These are phyloP conservation scores for Ficedula albicollis DNA, from an alignment of 2,797 vertebrate species.

Conservation along the genomic window DNA sequence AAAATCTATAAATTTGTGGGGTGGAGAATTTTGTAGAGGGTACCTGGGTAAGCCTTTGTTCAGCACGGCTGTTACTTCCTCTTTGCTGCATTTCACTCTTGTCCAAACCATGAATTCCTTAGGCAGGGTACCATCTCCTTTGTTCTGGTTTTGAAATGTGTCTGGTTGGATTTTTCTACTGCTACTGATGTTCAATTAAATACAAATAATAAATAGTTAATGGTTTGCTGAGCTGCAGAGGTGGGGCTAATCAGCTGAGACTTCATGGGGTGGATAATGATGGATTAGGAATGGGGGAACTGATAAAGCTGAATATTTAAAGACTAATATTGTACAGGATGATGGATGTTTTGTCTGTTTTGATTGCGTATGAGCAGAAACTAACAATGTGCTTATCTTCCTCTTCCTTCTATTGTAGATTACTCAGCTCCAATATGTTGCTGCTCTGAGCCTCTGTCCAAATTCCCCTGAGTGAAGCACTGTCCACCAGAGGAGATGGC, in stretches of 20 bases:
- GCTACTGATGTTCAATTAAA: constrained; percentile 25
- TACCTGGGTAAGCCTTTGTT: constrained; percentile 4
- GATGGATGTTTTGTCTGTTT: constrained; percentile 59
- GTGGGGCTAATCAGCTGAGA: constrained; percentile 47
- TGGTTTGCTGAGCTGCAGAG: constrained; percentile 37
- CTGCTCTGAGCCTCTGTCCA: not conserved
- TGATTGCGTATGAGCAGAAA: constrained; percentile 4
- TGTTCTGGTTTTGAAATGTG: constrained; percentile 25
- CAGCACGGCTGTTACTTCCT: constrained; percentile 1
- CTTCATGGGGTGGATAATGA: constrained; percentile 43
- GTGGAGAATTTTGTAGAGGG: not conserved
- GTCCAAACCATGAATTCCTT: not conserved
- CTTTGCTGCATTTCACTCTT: constrained; percentile 15
- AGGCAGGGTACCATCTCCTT: constrained; percentile 16
- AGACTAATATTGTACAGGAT: constrained; percentile 33
- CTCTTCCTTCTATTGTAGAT: not conserved
- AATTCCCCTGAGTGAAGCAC: constrained; percentile 16
- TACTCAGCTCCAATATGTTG: not conserved
- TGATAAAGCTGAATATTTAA: constrained; percentile 61
- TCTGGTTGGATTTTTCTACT: constrained; percentile 10
- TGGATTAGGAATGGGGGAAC: constrained; percentile 50
- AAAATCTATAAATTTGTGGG: not conserved
- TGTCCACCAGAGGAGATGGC: not conserved
- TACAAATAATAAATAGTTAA: constrained; percentile 63
- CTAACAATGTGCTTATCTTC: constrained; percentile 42